Evolutionary conservation across 1,140 invertebrate genomes (phyloP).

Genomic region (Lepidurus packardi): DNA sequence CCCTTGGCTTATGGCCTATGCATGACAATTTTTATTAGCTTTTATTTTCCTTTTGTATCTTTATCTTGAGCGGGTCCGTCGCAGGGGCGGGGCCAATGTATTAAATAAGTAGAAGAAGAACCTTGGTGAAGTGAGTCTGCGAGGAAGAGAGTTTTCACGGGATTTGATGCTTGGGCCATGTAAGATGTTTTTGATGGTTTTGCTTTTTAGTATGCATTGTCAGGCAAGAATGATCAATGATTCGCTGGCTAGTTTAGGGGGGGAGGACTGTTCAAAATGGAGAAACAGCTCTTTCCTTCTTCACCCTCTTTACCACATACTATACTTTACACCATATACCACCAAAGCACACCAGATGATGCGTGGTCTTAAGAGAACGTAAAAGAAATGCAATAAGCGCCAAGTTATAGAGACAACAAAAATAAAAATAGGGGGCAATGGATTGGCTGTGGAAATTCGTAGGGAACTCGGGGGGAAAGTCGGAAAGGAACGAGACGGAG

Average conservation of each 20-base stretch:
- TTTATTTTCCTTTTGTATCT: slow-evolving; percentile 3
- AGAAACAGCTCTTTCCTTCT: not conserved
- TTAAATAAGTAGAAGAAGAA: not conserved
- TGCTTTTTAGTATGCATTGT: not conserved
- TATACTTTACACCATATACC: too few relatives aligned
- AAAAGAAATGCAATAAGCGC: slow-evolving; percentile 3
- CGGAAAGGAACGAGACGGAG: not conserved
- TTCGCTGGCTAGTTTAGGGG: not conserved
- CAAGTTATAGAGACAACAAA: slow-evolving; percentile 4
- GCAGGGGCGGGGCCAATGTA: not conserved
- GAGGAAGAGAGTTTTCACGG: too few relatives aligned
- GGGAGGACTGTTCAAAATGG: not conserved
- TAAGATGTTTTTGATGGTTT: not conserved
- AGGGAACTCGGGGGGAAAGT: not conserved
- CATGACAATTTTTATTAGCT: slow-evolving; percentile 5
- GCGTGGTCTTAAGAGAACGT: not conserved
- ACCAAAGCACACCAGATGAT: not conserved
- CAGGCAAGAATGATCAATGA: not conserved
- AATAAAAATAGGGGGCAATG: not conserved
- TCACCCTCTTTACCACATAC: too few relatives aligned
- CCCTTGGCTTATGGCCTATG: not conserved
- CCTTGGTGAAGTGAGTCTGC: not conserved
- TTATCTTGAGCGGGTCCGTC: not conserved
- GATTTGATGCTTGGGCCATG: too few relatives aligned
- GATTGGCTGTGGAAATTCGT: not conserved